Base-by-base conservation (phyloP, 2,888 invertebrate genomes). In the Chirona hameri region DNA sequence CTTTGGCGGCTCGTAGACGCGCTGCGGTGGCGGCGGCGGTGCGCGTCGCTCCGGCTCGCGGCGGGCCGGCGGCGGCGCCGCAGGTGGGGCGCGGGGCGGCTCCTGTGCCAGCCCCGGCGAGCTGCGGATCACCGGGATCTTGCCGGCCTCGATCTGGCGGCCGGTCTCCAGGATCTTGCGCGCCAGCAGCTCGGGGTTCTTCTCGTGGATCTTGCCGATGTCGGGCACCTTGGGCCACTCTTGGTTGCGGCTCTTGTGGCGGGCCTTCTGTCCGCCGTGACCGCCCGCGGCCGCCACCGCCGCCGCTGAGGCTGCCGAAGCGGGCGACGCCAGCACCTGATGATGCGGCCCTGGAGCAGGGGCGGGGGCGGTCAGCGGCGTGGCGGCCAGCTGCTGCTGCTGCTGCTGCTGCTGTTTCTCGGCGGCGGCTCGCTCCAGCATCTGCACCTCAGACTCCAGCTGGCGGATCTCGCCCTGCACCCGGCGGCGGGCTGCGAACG, bases 151-250 rank as follows among this genome's bases (percentile, higher is more conserved):
- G 84, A 96, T 93, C 89, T 96, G 95, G 0, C 96, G 90, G 12
- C 96, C 95, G 0, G 95, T 95, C 88, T 96, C 96, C 65, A 96
- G 89, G 85, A 96, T 96, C 88, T 96, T 96, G 88, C 95, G 94
- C 0, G 96, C 96, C 82, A 96, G 89, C 82, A 96, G 91, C 88
- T 96, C 96, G 0, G 96, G 96, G 89, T 96, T 96, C 87, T 95
- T 95, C 87, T 96, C 96, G 87, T 96, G 94, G 84, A 96, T 96
- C 88, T 95, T 96, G 1, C 94, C 94, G 82, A 95, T 92, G 86
- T 96, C 95, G 1, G 96, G 95, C 55, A 96, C 93, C 86, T 95
- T 95, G 0, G 95, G 95, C 96, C 96, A 96, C 87, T 96, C 96
- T 87, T 95, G 95, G 0, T 95, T 94, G 4, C 95, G 91, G 12